Evolutionary conservation across 2,888 invertebrate species (phyloP), one percentile per base, ranked within the genome.

Genomic region (Agonopterix subpropinquella): DNA sequence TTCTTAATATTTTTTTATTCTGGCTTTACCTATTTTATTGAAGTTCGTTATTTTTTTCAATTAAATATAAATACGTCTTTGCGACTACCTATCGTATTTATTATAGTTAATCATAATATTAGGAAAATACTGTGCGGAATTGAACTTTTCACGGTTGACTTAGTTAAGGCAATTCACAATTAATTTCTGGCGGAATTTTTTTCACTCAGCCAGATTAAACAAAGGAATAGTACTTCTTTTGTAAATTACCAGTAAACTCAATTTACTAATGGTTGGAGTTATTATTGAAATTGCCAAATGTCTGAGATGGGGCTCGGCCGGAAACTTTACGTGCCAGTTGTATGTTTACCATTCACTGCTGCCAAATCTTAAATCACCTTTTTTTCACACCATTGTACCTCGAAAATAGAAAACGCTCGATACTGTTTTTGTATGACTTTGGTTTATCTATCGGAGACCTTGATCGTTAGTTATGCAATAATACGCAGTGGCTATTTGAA

Each of bases 331-430:
- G 51, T 58, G 61, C 53, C 55, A 55, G 56, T 58, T 48, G 41
- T 58, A 51, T 65, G 64, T 65, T 64, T 64, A 61, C 50, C 48
- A 55, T 55, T 11, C 44, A 36, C 51, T 53, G 55, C 44, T 73
- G 73, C 72, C 73, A 73, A 71, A 64, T 61, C 47, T 53, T 58
- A 48, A 56, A 59, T 59, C 57, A 46, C 50, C 36, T 53, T 57
- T 53, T 57, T 54, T 48, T 47, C 48, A 37, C 48, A 47, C 49
- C 53, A 54, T 59, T 55, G 53, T 55, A 37, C 13, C 11, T 41
- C 39, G 15, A 48, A 49, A 49, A 52, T 52, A 52, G 52, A 49
- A 43, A 47, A 36, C 42, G 44, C 41, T 41, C 43, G 35, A 41
- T 41, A 41, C 47, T 45, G 28, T 39, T 35, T 7, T 49, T 41